Percentiles rank a stretch among this genome's conserved stretches.
Evolutionary conservation across 2,797 vertebrate species (phyloP).

Genomic region (Pogoniulus pusillus): DNA sequence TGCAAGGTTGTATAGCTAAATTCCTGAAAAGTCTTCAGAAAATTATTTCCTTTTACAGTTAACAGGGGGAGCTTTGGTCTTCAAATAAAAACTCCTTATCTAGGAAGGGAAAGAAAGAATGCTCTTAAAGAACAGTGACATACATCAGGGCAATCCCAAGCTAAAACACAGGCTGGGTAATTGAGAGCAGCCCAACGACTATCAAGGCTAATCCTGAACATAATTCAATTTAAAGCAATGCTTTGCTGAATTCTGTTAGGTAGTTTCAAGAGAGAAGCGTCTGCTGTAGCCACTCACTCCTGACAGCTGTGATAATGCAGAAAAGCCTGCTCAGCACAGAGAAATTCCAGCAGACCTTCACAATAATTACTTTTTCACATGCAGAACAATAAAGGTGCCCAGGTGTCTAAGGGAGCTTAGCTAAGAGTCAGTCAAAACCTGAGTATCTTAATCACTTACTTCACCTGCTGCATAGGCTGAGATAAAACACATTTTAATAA

Average conservation of each 20-base stretch:
- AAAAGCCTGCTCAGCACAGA: not conserved
- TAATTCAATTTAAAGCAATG: not conserved
- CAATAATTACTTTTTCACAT: not conserved
- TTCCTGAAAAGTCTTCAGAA: not conserved
- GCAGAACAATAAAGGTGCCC: not conserved
- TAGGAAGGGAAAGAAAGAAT: not conserved
- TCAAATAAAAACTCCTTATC: not conserved
- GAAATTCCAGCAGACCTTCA: not conserved
- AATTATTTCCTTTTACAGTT: not conserved
- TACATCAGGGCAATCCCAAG: not conserved
- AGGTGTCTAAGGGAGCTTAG: not conserved
- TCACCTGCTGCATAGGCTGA: not conserved
- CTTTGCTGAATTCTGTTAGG: not conserved
- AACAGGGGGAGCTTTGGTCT: not conserved
- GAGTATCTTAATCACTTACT: not conserved
- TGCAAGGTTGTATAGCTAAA: not conserved
- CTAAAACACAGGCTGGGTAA: not conserved
- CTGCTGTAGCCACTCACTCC: not conserved
- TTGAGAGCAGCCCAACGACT: not conserved
- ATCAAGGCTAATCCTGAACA: not conserved
- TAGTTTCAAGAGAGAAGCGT: not conserved
- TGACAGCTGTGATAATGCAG: not conserved
- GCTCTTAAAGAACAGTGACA: not conserved
- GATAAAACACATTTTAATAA: not conserved
- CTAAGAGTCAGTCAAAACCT: not conserved